Percentiles rank a stretch among this genome's conserved stretches.
Conservation (phyloP, 2,797 vertebrate genomes). For the Smutsia gigantea region DNA sequence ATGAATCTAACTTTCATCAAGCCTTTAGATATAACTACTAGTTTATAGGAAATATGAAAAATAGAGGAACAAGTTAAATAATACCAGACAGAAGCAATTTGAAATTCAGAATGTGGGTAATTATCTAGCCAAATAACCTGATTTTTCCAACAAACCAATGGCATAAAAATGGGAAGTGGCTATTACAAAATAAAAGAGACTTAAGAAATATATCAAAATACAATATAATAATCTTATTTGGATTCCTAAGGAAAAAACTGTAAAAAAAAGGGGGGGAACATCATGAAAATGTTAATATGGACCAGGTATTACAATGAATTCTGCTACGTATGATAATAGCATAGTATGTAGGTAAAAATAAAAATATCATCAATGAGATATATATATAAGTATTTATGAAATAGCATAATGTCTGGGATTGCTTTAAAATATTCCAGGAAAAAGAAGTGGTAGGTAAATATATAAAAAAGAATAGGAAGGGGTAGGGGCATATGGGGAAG, state of each 20-base stretch:
- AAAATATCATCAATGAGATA: conserved; percentile 28
- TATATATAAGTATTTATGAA: conserved; percentile 9
- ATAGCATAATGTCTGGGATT: background rate
- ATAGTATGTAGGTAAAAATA: conserved; percentile 9
- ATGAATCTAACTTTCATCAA: background rate
- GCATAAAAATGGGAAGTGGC: background rate
- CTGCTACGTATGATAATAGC: background rate
- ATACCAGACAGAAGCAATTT: background rate
- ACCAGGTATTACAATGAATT: conserved; percentile 34
- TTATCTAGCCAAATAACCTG: background rate
- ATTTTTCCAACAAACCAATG: background rate
- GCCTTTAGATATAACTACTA: conserved; percentile 16
- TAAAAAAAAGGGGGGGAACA: background rate
- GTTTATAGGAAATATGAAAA: background rate
- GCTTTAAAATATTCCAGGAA: background rate
- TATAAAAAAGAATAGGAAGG: background rate
- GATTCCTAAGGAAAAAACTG: background rate
- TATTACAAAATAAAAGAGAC: conserved; percentile 36
- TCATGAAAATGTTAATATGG: conserved; percentile 23
- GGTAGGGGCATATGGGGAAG: too few relatives aligned
- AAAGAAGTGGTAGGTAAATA: background rate
- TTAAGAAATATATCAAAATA: conserved; percentile 11
- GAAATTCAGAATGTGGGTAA: conserved; percentile 14
- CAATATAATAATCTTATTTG: background rate
- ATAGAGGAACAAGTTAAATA: conserved; percentile 40